Evolutionary conservation across 2,113 vertebrate species (phyloP).

Genomic region (Pardalotus punctatus): DNA sequence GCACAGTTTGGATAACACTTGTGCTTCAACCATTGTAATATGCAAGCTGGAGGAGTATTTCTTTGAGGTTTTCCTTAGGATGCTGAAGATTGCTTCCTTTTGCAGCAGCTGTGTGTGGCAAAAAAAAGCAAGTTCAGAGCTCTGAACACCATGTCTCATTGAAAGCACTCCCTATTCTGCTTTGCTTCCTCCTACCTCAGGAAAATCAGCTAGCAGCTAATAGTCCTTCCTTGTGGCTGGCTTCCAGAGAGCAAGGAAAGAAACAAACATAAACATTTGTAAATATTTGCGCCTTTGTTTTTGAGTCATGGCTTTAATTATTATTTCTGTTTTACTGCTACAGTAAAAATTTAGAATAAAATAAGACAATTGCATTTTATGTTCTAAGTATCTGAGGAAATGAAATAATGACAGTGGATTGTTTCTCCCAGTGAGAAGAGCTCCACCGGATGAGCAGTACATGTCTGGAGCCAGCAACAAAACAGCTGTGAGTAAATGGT

Average conservation of each 20-base stretch:
- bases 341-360: conserved; percentile 31
- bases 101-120: background rate
- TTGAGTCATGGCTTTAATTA: conserved; percentile 34
- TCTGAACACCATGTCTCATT: background rate
- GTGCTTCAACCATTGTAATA: background rate
- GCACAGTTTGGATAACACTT: background rate
- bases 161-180: background rate
- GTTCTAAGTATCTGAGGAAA: conserved; percentile 28
- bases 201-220: background rate
- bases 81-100: background rate
- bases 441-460: background rate
- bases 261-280: background rate
- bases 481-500: background rate
- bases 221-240: background rate
- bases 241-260: background rate
- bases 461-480: conserved; percentile 9
- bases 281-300: background rate
- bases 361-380: conserved; percentile 31
- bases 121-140: background rate
- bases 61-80: background rate
- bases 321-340: conserved; percentile 20
- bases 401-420: conserved; percentile 26
- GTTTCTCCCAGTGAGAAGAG: background rate
- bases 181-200: background rate
- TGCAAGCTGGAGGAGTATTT: background rate